Base-by-base conservation (phyloP, 2,888 invertebrate genomes). In the Theretra japonica region DNA sequence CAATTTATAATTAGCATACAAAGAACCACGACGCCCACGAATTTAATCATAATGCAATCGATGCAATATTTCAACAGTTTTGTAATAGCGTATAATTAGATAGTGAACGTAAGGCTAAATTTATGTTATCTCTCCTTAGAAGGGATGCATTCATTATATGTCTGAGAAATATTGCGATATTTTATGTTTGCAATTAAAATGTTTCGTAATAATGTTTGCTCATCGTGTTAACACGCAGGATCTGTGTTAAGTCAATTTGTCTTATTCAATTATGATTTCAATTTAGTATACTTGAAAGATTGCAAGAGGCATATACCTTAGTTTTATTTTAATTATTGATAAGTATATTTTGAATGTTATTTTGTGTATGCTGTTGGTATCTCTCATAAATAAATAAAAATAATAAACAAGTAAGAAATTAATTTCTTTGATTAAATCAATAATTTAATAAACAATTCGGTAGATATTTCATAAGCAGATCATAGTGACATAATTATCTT, bases 31-130 rank as follows among this genome's bases (percentile, higher is more conserved):
- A 33, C 70, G 25, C 70, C 70, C 70, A 70, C 70, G 56, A 58
- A 57, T 33, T 48, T 48, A 21, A 21, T 33, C 11, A 65, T 60
- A 60, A 41, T 65, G 65, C 65, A 65, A 65, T 65, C 48, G 65
- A 48, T 33, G 60, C 60, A 60, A 33, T 65, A 65, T 65, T 23
- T 65, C 17, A 65, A 65, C 5, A 23, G 48, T 65, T 65, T 65
- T 23, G 48, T 48, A 65, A 65, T 65, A 62, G 30, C 30, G 62
- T 33, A 48, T 48, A 60, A 41, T 59, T 50, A 70, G 58, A 41
- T 23, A 30, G 75, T 73, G 76, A 74, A 75, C 75, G 72, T 57
- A 21, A 60, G 33, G 56, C 56, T 11, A 75, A 80, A 76, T 79
- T 74, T 75, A 56, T n/a, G 15, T 21, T 59, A 58, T 58, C 58